Conservation (phyloP, 1,140 invertebrate species). For the Helicoverpa zea region DNA sequence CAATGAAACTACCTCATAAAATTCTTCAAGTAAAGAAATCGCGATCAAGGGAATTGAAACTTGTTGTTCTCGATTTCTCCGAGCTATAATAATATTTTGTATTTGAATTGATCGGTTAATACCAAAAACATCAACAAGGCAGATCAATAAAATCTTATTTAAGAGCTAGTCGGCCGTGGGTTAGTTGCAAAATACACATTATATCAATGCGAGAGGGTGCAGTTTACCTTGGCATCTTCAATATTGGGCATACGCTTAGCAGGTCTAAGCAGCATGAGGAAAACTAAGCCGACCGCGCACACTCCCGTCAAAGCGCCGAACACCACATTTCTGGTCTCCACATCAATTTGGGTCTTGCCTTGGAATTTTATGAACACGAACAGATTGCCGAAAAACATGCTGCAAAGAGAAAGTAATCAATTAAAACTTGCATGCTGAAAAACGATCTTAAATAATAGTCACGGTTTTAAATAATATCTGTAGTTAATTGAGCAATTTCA, state of each 20-base stretch:
- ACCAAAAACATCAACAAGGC: conserved; percentile 18
- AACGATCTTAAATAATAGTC: background rate
- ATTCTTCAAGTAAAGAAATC: conserved; percentile 11
- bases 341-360: conserved; percentile 90
- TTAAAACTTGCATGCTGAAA: conserved; percentile 17
- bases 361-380: conserved; percentile 97
- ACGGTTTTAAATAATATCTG: conserved; percentile 6
- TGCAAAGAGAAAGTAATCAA: conserved; percentile 81
- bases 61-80: conserved; percentile 8
- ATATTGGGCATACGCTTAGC: conserved; percentile 76
- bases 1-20: conserved; percentile 33
- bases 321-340: conserved; percentile 90
- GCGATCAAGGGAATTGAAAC: conserved; percentile 28
- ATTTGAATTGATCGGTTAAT: conserved; percentile 30
- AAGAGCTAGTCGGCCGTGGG: conserved; percentile 34
- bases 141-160: conserved; percentile 21
- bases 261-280: conserved; percentile 89
- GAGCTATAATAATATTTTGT: conserved; percentile 15
- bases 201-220: conserved; percentile 9
- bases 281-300: conserved; percentile 89
- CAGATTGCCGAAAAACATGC: conserved; percentile 97
- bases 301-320: conserved; percentile 92
- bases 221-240: conserved; percentile 84
- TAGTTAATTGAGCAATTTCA: conserved; percentile 30
- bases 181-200: conserved; percentile 32